phyloP scores from a whole-genome alignment of 2,797 vertebrate genomes.

The Coracias cyanogaster region DNA sequence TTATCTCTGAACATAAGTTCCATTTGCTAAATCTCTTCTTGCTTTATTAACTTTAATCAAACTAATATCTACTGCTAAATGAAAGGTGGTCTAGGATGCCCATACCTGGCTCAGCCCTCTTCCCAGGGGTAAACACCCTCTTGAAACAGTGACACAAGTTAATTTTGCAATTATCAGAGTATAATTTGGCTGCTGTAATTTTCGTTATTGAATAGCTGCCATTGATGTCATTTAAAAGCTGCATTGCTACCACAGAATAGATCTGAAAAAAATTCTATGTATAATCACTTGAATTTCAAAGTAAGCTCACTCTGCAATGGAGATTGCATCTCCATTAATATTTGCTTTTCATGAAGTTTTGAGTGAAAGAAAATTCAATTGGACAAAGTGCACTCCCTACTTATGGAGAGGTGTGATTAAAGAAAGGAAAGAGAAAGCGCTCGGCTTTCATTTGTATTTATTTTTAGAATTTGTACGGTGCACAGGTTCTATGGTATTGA shows the following conservation, averaged over 20 bases:
- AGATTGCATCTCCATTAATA: not conserved
- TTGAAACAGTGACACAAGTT: conserved; percentile 15
- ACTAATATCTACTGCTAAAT: conserved; percentile 29
- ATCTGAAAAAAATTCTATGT: not conserved
- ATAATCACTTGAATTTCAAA: conserved; percentile 21
- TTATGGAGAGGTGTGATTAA: not conserved
- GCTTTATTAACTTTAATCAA: conserved; percentile 71
- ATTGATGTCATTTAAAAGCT: not conserved
- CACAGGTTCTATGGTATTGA: not conserved
- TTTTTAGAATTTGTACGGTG: conserved; percentile 43
- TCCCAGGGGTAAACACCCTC: conserved; percentile 46
- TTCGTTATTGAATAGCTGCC: not conserved
- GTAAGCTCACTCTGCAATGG: not conserved
- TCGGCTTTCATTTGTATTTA: conserved; percentile 37
- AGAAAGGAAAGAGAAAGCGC: not conserved
- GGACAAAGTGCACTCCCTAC: conserved; percentile 23
- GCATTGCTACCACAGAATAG: not conserved
- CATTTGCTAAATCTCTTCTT: conserved; percentile 57
- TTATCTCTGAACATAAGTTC: conserved; percentile 58
- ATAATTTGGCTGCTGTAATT: conserved; percentile 3
- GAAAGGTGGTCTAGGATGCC: conserved; percentile 48
- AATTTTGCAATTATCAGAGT: conserved; percentile 25
- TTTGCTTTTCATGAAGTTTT: conserved; percentile 29
- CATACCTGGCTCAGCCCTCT: conserved; percentile 16
- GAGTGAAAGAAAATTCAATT: not conserved